phyloP scores from a whole-genome alignment of 2,113 vertebrate species.

The Chloropsis cyanopogon region DNA sequence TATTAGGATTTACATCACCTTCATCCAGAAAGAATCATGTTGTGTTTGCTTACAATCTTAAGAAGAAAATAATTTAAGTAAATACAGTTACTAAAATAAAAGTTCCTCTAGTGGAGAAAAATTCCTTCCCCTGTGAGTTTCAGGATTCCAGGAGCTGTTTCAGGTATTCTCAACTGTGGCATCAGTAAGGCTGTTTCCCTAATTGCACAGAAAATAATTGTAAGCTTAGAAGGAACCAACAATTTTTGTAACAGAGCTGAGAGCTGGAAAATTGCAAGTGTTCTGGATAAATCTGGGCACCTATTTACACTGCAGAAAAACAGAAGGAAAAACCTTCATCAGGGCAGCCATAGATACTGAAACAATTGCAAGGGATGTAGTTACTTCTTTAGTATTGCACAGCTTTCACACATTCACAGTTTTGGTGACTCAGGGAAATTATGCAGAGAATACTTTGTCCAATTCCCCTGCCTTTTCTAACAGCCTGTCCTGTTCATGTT shows the following conservation, averaged over 20 bases:
- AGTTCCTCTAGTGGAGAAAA: background rate
- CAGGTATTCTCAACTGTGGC: background rate
- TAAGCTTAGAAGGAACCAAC: background rate
- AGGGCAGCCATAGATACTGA: background rate
- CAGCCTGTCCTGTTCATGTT: background rate
- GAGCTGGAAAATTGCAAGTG: background rate
- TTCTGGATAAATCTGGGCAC: background rate
- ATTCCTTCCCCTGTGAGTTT: background rate
- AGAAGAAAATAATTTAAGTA: background rate
- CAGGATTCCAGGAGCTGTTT: background rate
- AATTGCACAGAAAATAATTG: background rate
- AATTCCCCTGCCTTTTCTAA: background rate
- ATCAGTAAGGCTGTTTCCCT: background rate
- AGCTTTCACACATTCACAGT: accelerated
- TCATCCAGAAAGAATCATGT: background rate
- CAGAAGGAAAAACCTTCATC: background rate
- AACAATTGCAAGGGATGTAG: background rate
- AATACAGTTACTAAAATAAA: background rate
- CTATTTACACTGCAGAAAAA: background rate
- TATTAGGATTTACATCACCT: background rate
- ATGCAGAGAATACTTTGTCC: no score
- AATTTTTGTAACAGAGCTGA: background rate
- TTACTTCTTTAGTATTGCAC: background rate
- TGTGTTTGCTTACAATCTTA: background rate
- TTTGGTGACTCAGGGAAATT: background rate